Base-by-base conservation (phyloP, 2,113 vertebrate species). In the Illadopsis cleaveri region DNA sequence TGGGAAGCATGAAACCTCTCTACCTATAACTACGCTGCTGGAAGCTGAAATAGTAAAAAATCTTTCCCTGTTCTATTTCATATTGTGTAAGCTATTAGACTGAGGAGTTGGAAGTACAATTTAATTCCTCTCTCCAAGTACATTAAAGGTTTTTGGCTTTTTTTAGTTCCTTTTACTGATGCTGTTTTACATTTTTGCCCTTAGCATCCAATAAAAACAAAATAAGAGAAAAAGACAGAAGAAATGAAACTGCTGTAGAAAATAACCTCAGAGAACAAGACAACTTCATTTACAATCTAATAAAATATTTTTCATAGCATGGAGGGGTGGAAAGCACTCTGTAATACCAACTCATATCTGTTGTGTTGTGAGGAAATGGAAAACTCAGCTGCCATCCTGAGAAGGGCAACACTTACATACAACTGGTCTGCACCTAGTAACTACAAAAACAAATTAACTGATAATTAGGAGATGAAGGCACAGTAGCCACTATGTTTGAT, bases 181-280 rank as follows among this genome's bases (percentile, higher is more conserved):
- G 35, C 61, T 76, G 61, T 85, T 89, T 95, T 94, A 75, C 58
- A 89, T 95, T 97, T 97, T 93, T 37, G 45, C 86, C 88, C 89
- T 95, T 69, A 95, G 82, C 50, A 78, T 80, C 66, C 70, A 90
- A 96, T 96, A 96, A 91, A 97, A 96, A 83, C 64, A 60, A 96
- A 96, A 95, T 82, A 68, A 87, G 81, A 77, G 66, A 80, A 62
- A 93, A 76, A 89, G 60, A 44, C n/a, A 78, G 68, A 68, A 69
- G 91, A 97, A 93, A 86, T 86, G 50, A 77, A 96, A 44, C 30
- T 65, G 38, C 42, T 80, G 75, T 61, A 91, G 61, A 96, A 96
- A 90, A 95, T 84, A 82, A 94, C 78, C 82, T 80, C 70, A 25
- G 75, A 92, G 94, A 80, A 92, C 9, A 86, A 91, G 42, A 66